A percentile compares a stretch with the other conserved stretches of the same genome.
Conservation (phyloP, 2,797 vertebrate species). For the Anolis apletophallus region DNA sequence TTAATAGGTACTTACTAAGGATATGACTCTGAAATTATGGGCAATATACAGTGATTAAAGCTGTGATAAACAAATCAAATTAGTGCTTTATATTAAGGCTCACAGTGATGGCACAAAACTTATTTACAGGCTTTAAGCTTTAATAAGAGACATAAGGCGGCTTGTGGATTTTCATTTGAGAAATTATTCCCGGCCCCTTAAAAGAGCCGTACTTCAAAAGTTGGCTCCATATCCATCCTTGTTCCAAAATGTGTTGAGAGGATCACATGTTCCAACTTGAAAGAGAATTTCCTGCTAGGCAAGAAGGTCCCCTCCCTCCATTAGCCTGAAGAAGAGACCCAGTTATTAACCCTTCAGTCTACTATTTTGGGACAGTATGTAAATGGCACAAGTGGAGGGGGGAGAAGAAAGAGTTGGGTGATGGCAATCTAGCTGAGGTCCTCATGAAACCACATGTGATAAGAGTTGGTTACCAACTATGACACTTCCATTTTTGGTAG, state of each 20-base stretch:
- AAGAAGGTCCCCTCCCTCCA: constrained; percentile 29
- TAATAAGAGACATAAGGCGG: constrained; percentile 49
- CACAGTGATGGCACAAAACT: constrained; percentile 57
- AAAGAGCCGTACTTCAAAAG: constrained; percentile 30
- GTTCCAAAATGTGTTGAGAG: constrained; percentile 50
- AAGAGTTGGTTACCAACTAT: not conserved
- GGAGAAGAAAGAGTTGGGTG: not conserved
- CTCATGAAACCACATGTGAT: not conserved
- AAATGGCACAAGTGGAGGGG: constrained; percentile 21
- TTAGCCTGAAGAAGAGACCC: constrained; percentile 38
- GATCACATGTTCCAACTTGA: not conserved
- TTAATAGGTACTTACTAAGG: constrained; percentile 64
- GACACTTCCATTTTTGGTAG: not conserved
- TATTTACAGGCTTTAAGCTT: constrained; percentile 79
- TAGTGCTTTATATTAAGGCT: constrained; percentile 75
- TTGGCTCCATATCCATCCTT: constrained; percentile 42
- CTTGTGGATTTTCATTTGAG: constrained; percentile 62
- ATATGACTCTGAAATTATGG: constrained; percentile 62
- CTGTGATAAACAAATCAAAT: constrained; percentile 71
- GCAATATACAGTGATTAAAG: constrained; percentile 76
- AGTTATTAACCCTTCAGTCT: constrained; percentile 51
- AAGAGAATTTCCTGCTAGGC: constrained; percentile 1
- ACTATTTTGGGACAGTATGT: constrained; percentile 35
- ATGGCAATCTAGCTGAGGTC: not conserved
- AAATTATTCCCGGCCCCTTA: constrained; percentile 39